These are phyloP conservation scores for Athene noctua DNA, from an alignment of 2,113 vertebrate species.

Conservation along the genomic window DNA sequence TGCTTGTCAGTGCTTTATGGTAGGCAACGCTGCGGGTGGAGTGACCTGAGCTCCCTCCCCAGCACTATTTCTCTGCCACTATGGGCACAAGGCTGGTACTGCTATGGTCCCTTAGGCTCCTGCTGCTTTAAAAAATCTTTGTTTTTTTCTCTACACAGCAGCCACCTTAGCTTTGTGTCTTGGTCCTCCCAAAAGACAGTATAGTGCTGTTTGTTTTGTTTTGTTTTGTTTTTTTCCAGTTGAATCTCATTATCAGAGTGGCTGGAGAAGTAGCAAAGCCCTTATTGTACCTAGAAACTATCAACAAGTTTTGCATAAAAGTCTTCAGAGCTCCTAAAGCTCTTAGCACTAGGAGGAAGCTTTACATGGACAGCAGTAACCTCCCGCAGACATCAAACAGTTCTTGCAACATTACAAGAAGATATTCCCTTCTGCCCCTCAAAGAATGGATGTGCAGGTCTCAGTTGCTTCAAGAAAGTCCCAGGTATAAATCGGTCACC, in stretches of 20 bases:
- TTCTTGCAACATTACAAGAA: neutral
- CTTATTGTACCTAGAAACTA: neutral
- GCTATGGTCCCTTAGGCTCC: neutral
- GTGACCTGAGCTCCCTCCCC: neutral
- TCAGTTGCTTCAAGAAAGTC: neutral
- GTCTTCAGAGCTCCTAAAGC: neutral
- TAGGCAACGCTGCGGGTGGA: neutral
- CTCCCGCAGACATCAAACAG: accelerated
- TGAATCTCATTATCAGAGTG: neutral
- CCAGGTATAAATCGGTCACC: neutral
- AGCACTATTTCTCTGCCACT: neutral
- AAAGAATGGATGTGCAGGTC: accelerated
- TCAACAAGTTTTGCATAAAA: neutral
- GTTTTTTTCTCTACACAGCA: neutral
- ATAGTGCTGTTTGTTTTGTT: too few relatives aligned
- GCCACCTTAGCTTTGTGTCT: neutral
- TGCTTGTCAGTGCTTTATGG: neutral
- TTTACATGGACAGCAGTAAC: neutral
- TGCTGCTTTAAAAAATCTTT: neutral
- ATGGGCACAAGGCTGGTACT: neutral
- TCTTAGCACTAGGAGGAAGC: neutral
- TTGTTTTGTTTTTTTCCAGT: neutral
- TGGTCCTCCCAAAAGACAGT: neutral
- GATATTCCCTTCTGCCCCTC: neutral
- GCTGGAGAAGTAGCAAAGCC: neutral